phyloP scores from a whole-genome alignment of 1,140 invertebrate genomes.

The Drosophila leontia region DNA sequence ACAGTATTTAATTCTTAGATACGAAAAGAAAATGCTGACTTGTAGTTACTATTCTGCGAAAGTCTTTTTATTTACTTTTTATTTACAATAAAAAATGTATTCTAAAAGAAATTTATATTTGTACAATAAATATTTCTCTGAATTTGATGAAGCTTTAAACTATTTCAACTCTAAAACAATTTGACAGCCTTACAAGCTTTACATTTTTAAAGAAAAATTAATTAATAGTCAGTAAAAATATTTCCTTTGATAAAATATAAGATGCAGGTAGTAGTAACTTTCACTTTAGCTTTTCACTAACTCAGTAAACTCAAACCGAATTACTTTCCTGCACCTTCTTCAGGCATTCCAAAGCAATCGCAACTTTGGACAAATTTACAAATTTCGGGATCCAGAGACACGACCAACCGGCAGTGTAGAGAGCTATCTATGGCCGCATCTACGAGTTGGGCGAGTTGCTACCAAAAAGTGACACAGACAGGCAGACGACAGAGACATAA shows the following conservation, averaged over 20 bases:
- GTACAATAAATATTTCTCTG: too few species aligned
- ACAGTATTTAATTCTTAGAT: neutral
- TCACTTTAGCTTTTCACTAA: constrained; percentile 8
- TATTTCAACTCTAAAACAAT: too few species aligned
- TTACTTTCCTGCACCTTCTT: constrained; percentile 4
- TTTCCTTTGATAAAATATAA: neutral
- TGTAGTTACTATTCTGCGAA: too few species aligned
- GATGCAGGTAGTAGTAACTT: neutral
- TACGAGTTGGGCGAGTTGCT: constrained; percentile 25
- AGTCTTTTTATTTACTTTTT: neutral
- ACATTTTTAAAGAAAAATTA: too few species aligned
- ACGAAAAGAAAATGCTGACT: too few species aligned
- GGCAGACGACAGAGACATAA: constrained; percentile 70
- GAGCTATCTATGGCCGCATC: constrained; percentile 49
- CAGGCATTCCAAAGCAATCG: constrained; percentile 11
- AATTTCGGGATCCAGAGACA: constrained; percentile 11
- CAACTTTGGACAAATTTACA: constrained; percentile 37
- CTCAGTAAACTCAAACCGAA: constrained; percentile 6
- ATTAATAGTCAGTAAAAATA: neutral
- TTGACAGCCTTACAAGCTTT: too few species aligned
- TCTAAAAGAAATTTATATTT: too few species aligned
- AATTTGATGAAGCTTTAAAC: too few species aligned
- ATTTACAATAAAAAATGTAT: neutral
- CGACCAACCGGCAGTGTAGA: constrained; percentile 12
- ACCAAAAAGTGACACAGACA: constrained; percentile 57